Evolutionary conservation across 2,888 invertebrate species (phyloP), one percentile per base, ranked within the genome.

Genomic region (Amiota communis): DNA sequence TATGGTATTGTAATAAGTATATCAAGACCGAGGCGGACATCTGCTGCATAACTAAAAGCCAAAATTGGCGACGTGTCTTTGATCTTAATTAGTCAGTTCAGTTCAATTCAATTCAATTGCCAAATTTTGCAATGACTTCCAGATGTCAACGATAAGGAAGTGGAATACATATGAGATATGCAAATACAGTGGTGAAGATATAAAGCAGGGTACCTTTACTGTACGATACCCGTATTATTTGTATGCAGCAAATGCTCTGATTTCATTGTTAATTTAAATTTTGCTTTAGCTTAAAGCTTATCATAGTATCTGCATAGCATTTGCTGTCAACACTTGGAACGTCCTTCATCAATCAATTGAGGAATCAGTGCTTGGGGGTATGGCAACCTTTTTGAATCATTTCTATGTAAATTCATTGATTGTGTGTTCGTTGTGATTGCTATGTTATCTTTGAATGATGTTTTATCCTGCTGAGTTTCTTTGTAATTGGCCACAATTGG

Each of bases 61-160:
- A 47, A 61, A 1, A 17, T 48, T 47, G 48, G n/a, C 47, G 48
- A 65, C 15, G 48, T 65, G 67, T 68, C 51, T 68, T 53, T 53
- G 51, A 12, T 10, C 53, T 68, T 53, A 68, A 68, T 53, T 20
- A 68, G 53, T 20, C 53, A 68, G n/a, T 36, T 53, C n/a, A 53
- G 8, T 4, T 53, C 23, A 63, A 63, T 63, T 63, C 23, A 53
- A 53, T 4, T 53, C 23, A 63, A 63, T 63, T 63, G 63, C 36
- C 63, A 10, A 59, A 59, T 36, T 36, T 36, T 36, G 36, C 36
- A 36, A 4, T 36, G 36, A 36, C 36, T 36, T 36, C 36, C 36
- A 36, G 36, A 36, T 36, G 36, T 36, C 36, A 6, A 36, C 36
- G 36, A 36, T 36, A 36, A 36, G 36, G 36, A 36, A 36, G 6